Evolutionary conservation across 2,888 invertebrate species (phyloP), one percentile per base, ranked within the genome.

Genomic region (Pristionchus fissidentatus): DNA sequence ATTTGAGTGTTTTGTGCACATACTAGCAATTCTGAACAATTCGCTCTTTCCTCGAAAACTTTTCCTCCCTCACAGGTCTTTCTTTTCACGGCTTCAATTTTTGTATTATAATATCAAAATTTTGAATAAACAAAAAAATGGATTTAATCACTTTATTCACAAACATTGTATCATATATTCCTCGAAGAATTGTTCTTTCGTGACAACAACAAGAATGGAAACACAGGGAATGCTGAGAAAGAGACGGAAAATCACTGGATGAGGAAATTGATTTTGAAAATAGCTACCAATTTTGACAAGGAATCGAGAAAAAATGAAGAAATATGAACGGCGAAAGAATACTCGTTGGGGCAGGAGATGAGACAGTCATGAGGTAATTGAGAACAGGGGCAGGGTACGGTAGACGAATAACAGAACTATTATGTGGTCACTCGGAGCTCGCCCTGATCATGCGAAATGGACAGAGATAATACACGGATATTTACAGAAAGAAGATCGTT

Each of bases 151-250:
- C n/a, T n/a, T n/a, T n/a, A n/a, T n/a, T n/a, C n/a, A n/a, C n/a
- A n/a, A n/a, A n/a, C n/a, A n/a, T n/a, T n/a, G n/a, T n/a, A n/a
- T n/a, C n/a, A n/a, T n/a, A n/a, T n/a, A n/a, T n/a, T n/a, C n/a
- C n/a, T n/a, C n/a, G n/a, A n/a, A n/a, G n/a, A n/a, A n/a, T n/a
- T n/a, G n/a, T n/a, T n/a, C n/a, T n/a, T n/a, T n/a, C n/a, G n/a
- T n/a, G 19, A 70, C 70, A 70, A 70, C 41, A 66, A 19, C 38
- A 70, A 38, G 43, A 70, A 41, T 70, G 70, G 19, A n/a, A 15
- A 70, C 41, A 70, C 70, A 15, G 41, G 70, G 70, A 70, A 70
- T 70, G 70, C 38, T 38, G 43, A 38, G 41, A 70, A 41, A 70
- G 70, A 32, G 8, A 13, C 26, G 38, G 70, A 70, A 41, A 26